These are phyloP conservation scores for Synchiropus splendidus DNA, from an alignment of 2,113 vertebrate genomes.

Conservation along the genomic window DNA sequence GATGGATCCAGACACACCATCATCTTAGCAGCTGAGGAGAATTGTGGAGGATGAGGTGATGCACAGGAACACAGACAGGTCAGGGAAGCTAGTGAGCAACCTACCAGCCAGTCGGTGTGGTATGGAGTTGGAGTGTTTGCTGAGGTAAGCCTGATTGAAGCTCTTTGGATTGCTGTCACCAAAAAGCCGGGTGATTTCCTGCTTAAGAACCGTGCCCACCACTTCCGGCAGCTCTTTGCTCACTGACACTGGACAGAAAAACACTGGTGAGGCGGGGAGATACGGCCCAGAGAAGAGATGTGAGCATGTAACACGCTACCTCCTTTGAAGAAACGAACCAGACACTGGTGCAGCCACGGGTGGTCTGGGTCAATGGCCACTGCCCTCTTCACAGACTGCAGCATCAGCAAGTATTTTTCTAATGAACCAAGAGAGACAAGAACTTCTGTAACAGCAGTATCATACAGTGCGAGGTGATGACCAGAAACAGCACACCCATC, in stretches of 20 bases:
- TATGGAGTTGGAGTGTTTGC: slow-evolving; percentile 88
- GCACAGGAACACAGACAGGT: slow-evolving; percentile 2
- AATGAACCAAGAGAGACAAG: neutral
- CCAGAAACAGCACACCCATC: too few relatives aligned
- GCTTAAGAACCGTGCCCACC: slow-evolving; percentile 91
- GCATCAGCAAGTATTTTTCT: slow-evolving; percentile 97
- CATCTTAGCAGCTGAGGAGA: slow-evolving; percentile 80
- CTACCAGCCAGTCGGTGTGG: slow-evolving; percentile 94
- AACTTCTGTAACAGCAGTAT: neutral
- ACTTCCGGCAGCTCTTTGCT: slow-evolving; percentile 84
- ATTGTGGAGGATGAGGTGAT: neutral
- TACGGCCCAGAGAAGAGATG: neutral
- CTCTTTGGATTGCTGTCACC: slow-evolving; percentile 92
- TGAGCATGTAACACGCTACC: slow-evolving; percentile 51
- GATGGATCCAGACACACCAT: slow-evolving; percentile 89
- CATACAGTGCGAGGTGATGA: too few relatives aligned
- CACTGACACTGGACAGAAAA: slow-evolving; percentile 71
- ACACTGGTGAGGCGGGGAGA: neutral
- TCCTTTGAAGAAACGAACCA: slow-evolving; percentile 93
- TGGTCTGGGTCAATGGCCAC: slow-evolving; percentile 83
- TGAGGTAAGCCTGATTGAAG: slow-evolving; percentile 95
- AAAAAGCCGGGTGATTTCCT: slow-evolving; percentile 92
- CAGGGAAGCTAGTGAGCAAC: neutral
- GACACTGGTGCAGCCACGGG: slow-evolving; percentile 99
- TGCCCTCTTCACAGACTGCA: slow-evolving; percentile 96